A percentile compares a stretch with the other conserved stretches of the same genome.
Conservation (phyloP, 1,140 invertebrate species). For the Diabrotica virgifera region DNA sequence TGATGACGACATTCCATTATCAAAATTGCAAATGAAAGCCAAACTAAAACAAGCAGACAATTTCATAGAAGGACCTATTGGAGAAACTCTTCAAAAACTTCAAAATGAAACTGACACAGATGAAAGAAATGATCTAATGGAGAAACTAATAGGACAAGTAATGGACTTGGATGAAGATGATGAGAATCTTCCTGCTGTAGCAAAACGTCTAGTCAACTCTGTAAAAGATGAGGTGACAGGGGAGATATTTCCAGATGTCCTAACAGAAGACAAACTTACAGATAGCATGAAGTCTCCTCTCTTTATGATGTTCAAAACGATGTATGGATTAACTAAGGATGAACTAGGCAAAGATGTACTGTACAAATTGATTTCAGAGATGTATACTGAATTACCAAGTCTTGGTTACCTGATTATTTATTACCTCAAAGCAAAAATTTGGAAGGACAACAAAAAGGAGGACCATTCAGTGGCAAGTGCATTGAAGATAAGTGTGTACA, state of each 20-base stretch:
- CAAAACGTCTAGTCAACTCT: conserved; percentile 55
- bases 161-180: conserved; percentile 60
- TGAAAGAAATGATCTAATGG: conserved; percentile 66
- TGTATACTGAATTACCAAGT: conserved; percentile 60
- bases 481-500: conserved; percentile 80
- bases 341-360: conserved; percentile 72
- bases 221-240: conserved; percentile 52
- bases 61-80: conserved; percentile 44
- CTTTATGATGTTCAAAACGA: conserved; percentile 76
- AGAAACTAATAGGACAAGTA: conserved; percentile 65
- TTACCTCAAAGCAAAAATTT: conserved; percentile 76
- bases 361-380: conserved; percentile 70
- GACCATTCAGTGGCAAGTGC: conserved; percentile 61
- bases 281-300: conserved; percentile 78
- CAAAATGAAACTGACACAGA: conserved; percentile 65
- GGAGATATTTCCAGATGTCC: conserved; percentile 52
- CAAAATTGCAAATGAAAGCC: conserved; percentile 57
- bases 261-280: conserved; percentile 59
- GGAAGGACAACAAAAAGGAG: conserved; percentile 58
- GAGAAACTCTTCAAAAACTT: conserved; percentile 44
- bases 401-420: conserved; percentile 85
- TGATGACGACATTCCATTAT: conserved; percentile 80
- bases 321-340: conserved; percentile 68
- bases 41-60: conserved; percentile 49
- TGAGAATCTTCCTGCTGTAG: conserved; percentile 50